Evolutionary conservation across 1,140 invertebrate genomes (phyloP).

Genomic region (Cepaea nemoralis): DNA sequence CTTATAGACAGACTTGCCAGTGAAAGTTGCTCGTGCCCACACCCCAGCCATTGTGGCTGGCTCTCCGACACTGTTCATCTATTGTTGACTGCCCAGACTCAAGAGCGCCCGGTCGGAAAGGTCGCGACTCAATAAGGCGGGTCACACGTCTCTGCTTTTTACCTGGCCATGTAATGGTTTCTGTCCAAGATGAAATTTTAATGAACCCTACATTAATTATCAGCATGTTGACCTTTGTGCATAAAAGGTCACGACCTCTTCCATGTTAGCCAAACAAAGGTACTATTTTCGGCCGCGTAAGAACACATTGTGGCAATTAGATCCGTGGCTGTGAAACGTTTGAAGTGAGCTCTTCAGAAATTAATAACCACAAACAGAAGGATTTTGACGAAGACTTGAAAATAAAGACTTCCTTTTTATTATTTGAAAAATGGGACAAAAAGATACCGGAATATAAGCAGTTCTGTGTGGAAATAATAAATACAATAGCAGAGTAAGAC

Average conservation of each 20-base stretch:
- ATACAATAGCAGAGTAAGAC: too few relatives aligned
- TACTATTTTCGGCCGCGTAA: constrained; percentile 19
- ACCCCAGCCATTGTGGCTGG: background rate
- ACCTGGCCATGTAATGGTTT: constrained; percentile 16
- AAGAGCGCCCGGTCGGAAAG: background rate
- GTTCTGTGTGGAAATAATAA: too few relatives aligned
- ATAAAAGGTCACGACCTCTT: constrained; percentile 31
- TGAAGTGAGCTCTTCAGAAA: constrained; percentile 17
- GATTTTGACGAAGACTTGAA: too few relatives aligned
- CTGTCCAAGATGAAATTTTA: constrained; percentile 27
- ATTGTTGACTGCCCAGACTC: background rate
- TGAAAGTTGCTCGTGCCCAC: constrained; percentile 1
- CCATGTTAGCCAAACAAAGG: background rate
- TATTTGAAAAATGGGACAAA: too few relatives aligned
- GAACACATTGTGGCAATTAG: constrained; percentile 32
- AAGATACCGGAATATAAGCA: too few relatives aligned
- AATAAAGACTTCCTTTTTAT: too few relatives aligned
- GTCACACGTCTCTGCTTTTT: constrained; percentile 20
- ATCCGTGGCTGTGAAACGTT: background rate
- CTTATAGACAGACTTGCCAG: background rate
- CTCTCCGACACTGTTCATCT: background rate
- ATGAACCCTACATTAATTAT: constrained; percentile 31
- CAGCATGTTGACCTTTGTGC: constrained; percentile 27
- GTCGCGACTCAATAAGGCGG: background rate
- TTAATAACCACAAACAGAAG: background rate